Evolutionary conservation across 1,140 invertebrate genomes (phyloP).

Genomic region (Prorops nasuta): DNA sequence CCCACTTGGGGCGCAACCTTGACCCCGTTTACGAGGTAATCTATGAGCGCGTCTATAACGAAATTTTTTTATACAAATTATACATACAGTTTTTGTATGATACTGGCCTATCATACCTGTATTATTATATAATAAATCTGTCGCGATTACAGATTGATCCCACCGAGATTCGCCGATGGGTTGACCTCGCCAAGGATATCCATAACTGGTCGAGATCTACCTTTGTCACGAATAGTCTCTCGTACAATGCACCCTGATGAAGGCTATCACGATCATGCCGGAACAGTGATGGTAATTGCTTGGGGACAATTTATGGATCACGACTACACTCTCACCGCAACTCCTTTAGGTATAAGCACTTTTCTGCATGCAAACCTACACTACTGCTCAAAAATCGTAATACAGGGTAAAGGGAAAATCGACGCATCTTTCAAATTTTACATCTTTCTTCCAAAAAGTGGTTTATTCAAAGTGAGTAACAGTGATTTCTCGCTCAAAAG

Average conservation of each 20-base stretch:
- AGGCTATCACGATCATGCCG: conserved; percentile 89
- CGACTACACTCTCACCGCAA: conserved; percentile 86
- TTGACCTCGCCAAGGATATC: conserved; percentile 79
- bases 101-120: no score
- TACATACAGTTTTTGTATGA: no score
- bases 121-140: not conserved
- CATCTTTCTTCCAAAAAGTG: no score
- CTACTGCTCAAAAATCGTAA: no score
- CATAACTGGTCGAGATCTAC: conserved; percentile 70
- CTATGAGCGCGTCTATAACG: no score
- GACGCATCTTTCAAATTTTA: no score
- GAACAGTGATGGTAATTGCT: conserved; percentile 88
- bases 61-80: no score
- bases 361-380: not conserved
- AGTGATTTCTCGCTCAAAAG: no score
- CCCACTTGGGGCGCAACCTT: conserved; percentile 88
- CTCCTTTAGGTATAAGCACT: conserved; percentile 74
- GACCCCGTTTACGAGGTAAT: conserved; percentile 77
- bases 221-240: conserved; percentile 80
- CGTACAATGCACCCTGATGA: conserved; percentile 88
- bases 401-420: no score
- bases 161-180: conserved; percentile 77
- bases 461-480: no score
- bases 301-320: conserved; percentile 96
- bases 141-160: conserved; percentile 62